Evolutionary conservation across 2,797 vertebrate genomes (phyloP).

Genomic region (Myoxocephalus aenaeus): DNA sequence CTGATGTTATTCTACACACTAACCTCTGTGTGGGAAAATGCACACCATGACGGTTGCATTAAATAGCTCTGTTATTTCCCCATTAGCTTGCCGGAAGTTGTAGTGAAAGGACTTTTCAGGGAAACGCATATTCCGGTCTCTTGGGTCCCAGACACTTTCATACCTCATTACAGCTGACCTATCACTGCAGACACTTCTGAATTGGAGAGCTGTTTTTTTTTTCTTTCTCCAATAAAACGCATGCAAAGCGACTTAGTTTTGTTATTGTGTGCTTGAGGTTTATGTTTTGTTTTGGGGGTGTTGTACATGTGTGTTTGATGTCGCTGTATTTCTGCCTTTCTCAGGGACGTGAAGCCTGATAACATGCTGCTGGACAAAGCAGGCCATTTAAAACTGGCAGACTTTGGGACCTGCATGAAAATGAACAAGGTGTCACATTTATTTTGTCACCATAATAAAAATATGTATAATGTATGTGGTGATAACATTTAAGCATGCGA

Average conservation of each 20-base stretch:
- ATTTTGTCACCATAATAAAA: not conserved
- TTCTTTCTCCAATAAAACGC: not conserved
- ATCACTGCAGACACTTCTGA: not conserved
- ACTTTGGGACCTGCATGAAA: slow-evolving; percentile 99
- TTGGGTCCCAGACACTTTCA: slow-evolving; percentile 28
- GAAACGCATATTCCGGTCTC: slow-evolving; percentile 22
- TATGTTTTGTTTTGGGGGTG: not conserved
- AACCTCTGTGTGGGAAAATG: slow-evolving; percentile 13
- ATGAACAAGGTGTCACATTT: slow-evolving; percentile 93
- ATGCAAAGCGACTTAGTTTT: not conserved
- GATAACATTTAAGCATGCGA: not conserved
- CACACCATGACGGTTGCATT: slow-evolving; percentile 5
- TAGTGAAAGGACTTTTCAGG: slow-evolving; percentile 21
- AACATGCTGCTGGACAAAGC: slow-evolving; percentile 99
- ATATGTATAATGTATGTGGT: not conserved
- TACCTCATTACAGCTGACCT: slow-evolving; percentile 31
- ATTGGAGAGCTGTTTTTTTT: not conserved
- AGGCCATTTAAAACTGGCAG: slow-evolving; percentile 98
- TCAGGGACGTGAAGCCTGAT: slow-evolving; percentile 98
- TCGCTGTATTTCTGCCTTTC: slow-evolving; percentile 29
- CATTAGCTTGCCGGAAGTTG: slow-evolving; percentile 20
- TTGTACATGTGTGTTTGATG: slow-evolving; percentile 16
- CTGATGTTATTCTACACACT: slow-evolving; percentile 1
- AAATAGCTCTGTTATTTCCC: slow-evolving; percentile 3
- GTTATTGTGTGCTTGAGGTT: not conserved